Percentiles rank a stretch among this genome's conserved stretches.
These are phyloP conservation scores for Erythrolamprus reginae DNA, from an alignment of 2,113 vertebrate genomes.

Conservation along the genomic window DNA sequence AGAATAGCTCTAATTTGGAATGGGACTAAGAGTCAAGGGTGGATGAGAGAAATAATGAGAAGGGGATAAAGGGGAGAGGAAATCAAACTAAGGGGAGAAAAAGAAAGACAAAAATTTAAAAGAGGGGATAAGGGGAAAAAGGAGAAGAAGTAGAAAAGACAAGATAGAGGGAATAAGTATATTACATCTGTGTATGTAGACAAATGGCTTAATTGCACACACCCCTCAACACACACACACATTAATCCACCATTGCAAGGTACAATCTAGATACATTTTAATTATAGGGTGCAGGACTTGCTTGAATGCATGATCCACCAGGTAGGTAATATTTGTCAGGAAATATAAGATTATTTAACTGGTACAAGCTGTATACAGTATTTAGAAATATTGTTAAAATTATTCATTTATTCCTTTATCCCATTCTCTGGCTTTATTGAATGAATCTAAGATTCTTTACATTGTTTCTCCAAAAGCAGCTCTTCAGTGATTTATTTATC, in stretches of 20 bases:
- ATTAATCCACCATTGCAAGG: not conserved
- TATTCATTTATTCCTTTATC: slow-evolving; percentile 28
- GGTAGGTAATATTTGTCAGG: not conserved
- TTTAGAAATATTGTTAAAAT: not conserved
- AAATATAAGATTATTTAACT: not conserved
- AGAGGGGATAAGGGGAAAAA: not conserved
- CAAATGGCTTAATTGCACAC: not conserved
- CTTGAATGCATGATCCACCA: not conserved
- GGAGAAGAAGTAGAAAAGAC: not conserved
- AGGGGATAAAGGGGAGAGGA: not conserved
- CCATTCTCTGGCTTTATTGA: not conserved
- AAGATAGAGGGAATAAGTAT: not conserved
- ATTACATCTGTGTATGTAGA: not conserved
- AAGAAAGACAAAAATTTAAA: not conserved
- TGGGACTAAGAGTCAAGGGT: not conserved
- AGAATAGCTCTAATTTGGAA: not conserved
- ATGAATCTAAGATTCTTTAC: not conserved
- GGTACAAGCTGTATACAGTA: slow-evolving; percentile 10
- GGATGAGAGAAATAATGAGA: not conserved
- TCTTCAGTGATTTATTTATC: slow-evolving; percentile 37
- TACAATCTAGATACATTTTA: not conserved
- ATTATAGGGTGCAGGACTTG: not conserved
- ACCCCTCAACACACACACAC: not conserved
- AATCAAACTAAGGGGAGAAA: not conserved
- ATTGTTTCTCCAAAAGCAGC: slow-evolving; percentile 35